Conservation (phyloP, 2,888 invertebrate species). For the Tubulanus polymorphus region DNA sequence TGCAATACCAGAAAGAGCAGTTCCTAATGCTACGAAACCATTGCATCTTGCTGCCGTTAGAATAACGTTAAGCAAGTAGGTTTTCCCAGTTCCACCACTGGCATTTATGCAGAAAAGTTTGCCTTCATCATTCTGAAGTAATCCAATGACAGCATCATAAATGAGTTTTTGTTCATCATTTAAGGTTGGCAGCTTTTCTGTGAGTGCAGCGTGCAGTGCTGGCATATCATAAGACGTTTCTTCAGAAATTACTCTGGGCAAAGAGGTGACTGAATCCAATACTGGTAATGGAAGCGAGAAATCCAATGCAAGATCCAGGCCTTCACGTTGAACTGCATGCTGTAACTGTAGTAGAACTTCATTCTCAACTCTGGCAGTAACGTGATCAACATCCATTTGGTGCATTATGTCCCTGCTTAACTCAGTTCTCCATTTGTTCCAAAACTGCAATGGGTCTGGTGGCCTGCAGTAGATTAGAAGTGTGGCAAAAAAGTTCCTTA, state of each 20-base stretch:
- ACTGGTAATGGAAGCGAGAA: background rate
- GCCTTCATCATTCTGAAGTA: background rate
- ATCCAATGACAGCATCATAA: background rate
- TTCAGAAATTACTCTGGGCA: background rate
- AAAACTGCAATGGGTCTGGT: constrained; percentile 12
- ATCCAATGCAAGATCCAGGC: background rate
- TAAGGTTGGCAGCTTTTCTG: no score
- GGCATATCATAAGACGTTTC: no score
- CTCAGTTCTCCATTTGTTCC: background rate
- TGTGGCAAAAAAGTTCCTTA: constrained; percentile 24
- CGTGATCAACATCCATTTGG: background rate
- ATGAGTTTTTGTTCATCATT: no score
- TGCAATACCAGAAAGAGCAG: constrained; percentile 55
- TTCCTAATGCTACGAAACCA: constrained; percentile 41
- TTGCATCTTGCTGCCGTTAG: constrained; percentile 30
- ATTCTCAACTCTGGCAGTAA: background rate
- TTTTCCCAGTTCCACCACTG: constrained; percentile 52
- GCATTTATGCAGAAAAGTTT: background rate
- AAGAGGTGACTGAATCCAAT: background rate
- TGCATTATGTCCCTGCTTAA: no score
- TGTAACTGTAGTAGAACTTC: background rate
- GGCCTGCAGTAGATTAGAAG: constrained; percentile 19
- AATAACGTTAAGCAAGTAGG: constrained; percentile 36
- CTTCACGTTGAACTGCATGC: no score
- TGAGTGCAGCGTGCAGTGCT: no score